These are phyloP conservation scores for Heliornis fulica DNA, from an alignment of 2,113 vertebrate species.

Conservation along the genomic window DNA sequence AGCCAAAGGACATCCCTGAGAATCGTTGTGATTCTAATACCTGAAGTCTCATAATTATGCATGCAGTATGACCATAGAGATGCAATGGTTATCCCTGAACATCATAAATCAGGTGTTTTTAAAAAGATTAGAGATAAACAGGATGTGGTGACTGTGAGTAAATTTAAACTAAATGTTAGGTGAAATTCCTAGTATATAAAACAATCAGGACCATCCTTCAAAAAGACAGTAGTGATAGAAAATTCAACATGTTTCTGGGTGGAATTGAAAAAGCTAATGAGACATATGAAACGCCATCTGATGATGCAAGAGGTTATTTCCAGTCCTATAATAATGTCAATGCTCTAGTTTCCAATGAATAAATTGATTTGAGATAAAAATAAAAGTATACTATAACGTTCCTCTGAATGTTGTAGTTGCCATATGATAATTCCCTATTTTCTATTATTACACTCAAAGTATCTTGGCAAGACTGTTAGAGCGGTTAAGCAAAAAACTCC, in stretches of 20 bases:
- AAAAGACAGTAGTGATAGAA: not conserved
- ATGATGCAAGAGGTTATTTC: not conserved
- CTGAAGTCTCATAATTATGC: not conserved
- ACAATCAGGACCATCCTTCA: not conserved
- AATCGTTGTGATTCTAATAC: not conserved
- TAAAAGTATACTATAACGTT: not conserved
- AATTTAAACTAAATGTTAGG: not conserved
- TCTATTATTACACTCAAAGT: not conserved
- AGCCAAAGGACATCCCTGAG: not conserved
- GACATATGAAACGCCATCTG: not conserved
- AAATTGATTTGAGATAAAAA: not conserved
- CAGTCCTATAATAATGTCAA: not conserved
- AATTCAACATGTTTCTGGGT: not conserved
- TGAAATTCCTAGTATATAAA: not conserved
- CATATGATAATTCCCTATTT: not conserved
- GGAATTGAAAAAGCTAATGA: not conserved
- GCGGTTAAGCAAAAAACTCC: not conserved
- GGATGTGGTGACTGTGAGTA: not conserved
- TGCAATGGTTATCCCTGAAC: not conserved
- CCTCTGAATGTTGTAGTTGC: not conserved
- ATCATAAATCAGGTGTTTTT: not conserved
- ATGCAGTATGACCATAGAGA: not conserved
- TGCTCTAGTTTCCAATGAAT: not conserved
- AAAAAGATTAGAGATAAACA: not conserved
- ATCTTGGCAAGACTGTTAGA: not conserved